phyloP scores from a whole-genome alignment of 2,888 invertebrate genomes.

The Biston stratarius region DNA sequence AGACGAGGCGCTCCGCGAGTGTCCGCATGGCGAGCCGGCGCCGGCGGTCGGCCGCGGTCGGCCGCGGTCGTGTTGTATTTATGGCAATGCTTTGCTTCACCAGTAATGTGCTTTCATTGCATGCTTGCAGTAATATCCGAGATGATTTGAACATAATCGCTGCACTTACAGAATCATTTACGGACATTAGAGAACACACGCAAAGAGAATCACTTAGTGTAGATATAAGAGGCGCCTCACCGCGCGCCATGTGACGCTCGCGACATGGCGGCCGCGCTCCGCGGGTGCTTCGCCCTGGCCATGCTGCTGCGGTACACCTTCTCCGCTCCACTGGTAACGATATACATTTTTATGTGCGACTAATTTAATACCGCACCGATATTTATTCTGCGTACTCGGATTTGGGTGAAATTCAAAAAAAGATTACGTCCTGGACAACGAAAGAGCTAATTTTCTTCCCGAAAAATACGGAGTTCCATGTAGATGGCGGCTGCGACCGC shows the following conservation, averaged over 20 bases:
- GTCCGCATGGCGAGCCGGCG: too few relatives aligned
- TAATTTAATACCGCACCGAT: not conserved
- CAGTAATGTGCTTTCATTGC: not conserved
- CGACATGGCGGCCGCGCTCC: conserved; percentile 25
- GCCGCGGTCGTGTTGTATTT: not conserved
- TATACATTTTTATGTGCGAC: not conserved
- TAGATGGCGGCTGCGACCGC: too few relatives aligned
- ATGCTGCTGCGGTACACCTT: conserved; percentile 38
- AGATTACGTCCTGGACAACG: too few relatives aligned
- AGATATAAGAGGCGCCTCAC: conserved; percentile 5
- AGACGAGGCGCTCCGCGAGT: not conserved
- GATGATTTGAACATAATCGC: not conserved
- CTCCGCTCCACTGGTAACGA: conserved; percentile 48
- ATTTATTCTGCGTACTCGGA: not conserved
- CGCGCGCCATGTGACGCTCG: not conserved
- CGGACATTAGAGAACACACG: conserved; percentile 8
- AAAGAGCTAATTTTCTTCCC: too few relatives aligned
- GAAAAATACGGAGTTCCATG: too few relatives aligned
- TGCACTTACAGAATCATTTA: conserved; percentile 4
- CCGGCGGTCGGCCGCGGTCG: too few relatives aligned
- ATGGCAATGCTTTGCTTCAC: not conserved
- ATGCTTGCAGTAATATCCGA: not conserved
- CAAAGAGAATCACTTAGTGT: conserved; percentile 10
- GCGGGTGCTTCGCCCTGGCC: conserved; percentile 39
- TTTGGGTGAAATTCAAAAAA: too few relatives aligned